A percentile compares a stretch with the other conserved stretches of the same genome.
Evolutionary conservation across 2,888 invertebrate genomes (phyloP).

Genomic region (Perizoma flavofasciatum): DNA sequence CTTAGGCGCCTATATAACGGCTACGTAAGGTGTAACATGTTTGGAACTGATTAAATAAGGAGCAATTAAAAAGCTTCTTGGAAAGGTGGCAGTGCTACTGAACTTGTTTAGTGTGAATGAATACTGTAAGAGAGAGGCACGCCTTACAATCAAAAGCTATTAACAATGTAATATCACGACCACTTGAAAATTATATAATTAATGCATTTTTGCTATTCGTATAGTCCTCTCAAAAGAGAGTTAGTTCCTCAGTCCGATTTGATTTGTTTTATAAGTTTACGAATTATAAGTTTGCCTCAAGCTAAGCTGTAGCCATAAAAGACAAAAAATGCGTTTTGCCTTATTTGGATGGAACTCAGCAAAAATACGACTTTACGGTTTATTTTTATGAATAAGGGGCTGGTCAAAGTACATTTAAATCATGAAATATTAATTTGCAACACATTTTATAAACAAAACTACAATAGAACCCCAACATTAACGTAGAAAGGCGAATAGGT

Average conservation of each 20-base stretch:
- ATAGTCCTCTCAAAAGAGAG: too few species aligned
- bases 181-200: too few species aligned
- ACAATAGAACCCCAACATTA: conserved; percentile 33
- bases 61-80: conserved; percentile 28
- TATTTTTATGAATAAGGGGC: background rate
- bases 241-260: too few species aligned
- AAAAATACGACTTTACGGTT: background rate
- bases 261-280: too few species aligned
- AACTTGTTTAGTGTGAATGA: conserved; percentile 9
- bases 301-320: background rate
- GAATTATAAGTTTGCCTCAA: too few species aligned
- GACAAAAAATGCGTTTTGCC: background rate
- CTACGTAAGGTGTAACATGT: conserved; percentile 17
- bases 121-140: background rate
- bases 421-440: conserved; percentile 17
- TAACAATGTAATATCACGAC: too few species aligned
- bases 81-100: conserved; percentile 8
- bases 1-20: conserved; percentile 31
- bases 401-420: conserved; percentile 5
- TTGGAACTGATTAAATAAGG: conserved; percentile 18
- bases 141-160: background rate
- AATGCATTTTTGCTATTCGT: too few species aligned
- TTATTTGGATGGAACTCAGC: background rate
- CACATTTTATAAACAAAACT: conserved; percentile 26
- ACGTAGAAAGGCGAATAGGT: conserved; percentile 43